Conservation (phyloP, 2,797 vertebrate genomes). For the Ptychobarbus kaznakovi region DNA sequence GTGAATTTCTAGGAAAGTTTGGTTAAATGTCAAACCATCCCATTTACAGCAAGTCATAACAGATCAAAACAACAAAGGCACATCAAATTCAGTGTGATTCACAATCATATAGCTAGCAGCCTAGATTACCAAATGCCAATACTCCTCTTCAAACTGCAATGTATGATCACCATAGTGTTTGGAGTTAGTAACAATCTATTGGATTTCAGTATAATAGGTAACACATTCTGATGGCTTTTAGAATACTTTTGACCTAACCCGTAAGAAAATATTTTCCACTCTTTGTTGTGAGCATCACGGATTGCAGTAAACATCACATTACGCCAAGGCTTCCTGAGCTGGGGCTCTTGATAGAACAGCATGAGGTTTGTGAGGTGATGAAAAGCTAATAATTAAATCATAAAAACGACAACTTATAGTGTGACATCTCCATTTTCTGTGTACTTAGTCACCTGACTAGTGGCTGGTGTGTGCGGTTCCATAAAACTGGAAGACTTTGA, state of each 20-base stretch:
- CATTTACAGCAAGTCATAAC: neutral
- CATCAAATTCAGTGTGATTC: neutral
- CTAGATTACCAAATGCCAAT: neutral
- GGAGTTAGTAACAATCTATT: neutral
- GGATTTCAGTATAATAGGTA: neutral
- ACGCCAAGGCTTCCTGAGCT: neutral
- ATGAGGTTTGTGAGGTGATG: neutral
- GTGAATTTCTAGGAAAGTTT: neutral
- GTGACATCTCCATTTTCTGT: neutral
- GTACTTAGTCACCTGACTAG: neutral
- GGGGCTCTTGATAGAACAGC: neutral
- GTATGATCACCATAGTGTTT: neutral
- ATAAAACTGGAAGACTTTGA: neutral
- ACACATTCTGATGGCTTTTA: neutral
- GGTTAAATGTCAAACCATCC: neutral
- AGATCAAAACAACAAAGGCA: neutral
- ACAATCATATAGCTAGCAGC: neutral
- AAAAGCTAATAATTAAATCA: neutral
- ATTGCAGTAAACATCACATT: neutral
- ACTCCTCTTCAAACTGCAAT: neutral
- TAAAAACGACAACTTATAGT: neutral
- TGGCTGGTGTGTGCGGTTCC: neutral
- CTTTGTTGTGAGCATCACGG: neutral
- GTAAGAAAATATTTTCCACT: neutral
- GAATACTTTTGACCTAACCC: neutral